Evolutionary conservation across 2,113 vertebrate genomes (phyloP).

Genomic region (Trachemys scripta): DNA sequence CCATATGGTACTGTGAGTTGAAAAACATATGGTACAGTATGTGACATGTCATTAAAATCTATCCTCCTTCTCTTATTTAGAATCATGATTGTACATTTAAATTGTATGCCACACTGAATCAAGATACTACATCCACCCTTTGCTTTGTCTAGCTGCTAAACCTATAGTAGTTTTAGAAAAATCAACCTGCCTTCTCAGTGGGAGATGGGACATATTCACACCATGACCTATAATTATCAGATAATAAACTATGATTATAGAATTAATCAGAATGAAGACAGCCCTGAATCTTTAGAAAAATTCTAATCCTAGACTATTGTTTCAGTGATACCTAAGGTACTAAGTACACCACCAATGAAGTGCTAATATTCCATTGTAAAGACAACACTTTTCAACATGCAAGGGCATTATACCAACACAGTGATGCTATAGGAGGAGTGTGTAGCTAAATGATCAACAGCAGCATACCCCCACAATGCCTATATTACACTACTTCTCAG

Average conservation of each 20-base stretch:
- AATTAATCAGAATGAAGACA: not conserved
- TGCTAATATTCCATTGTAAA: not conserved
- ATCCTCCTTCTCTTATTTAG: not conserved
- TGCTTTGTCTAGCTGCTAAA: not conserved
- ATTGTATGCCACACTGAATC: not conserved
- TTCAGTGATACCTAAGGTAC: rapidly evolving
- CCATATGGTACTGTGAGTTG: not conserved
- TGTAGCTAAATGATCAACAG: not conserved
- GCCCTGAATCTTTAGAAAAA: not conserved
- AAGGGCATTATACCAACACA: rapidly evolving
- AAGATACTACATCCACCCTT: not conserved
- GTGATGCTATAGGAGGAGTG: rapidly evolving
- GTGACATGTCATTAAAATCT: not conserved
- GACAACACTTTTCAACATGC: not conserved
- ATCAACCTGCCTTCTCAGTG: not conserved
- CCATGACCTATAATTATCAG: not conserved
- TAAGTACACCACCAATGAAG: rapidly evolving
- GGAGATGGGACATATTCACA: not conserved
- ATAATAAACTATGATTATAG: not conserved
- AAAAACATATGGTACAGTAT: not conserved
- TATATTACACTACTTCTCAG: not conserved
- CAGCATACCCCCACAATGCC: not conserved
- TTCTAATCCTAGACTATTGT: not conserved
- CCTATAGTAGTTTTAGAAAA: not conserved
- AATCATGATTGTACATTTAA: not conserved